Conservation (phyloP, 2,888 invertebrate species). For the Acronicta leporina region DNA sequence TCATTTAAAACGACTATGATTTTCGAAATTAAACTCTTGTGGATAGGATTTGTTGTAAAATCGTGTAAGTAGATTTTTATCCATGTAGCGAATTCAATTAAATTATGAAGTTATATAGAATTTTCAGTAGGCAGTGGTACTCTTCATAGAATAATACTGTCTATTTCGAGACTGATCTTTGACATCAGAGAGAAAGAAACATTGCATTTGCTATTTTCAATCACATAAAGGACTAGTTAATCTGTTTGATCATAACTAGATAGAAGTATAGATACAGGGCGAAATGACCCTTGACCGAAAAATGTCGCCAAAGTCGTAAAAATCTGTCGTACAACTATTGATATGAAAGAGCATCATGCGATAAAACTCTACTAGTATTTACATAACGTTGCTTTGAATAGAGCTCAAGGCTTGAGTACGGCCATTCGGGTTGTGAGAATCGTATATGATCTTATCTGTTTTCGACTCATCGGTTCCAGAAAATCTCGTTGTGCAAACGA, state of each 20-base stretch:
- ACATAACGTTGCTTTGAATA: conserved; percentile 31
- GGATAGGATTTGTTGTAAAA: too few species aligned
- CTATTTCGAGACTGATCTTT: too few species aligned
- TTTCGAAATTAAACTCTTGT: neutral
- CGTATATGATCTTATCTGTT: conserved; percentile 34
- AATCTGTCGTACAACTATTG: conserved; percentile 23
- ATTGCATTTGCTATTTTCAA: too few species aligned
- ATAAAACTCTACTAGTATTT: conserved; percentile 19
- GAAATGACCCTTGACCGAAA: conserved; percentile 30
- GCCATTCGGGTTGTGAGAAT: conserved; percentile 21
- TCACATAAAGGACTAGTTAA: too few species aligned
- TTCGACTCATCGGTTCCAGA: conserved; percentile 10
- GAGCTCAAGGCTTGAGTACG: conserved; percentile 19
- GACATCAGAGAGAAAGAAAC: too few species aligned
- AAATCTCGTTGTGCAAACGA: conserved; percentile 31
- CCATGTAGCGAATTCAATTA: too few species aligned
- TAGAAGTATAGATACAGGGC: neutral
- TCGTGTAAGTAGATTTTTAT: too few species aligned
- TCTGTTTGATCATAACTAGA: too few species aligned
- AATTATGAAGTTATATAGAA: too few species aligned
- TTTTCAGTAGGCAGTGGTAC: too few species aligned
- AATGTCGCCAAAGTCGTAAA: conserved; percentile 21
- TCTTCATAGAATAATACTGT: too few species aligned
- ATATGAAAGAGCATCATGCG: conserved; percentile 13
- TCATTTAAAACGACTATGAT: neutral